Evolutionary conservation across 2,888 invertebrate genomes (phyloP).

Genomic region (Nomada lathburiana): DNA sequence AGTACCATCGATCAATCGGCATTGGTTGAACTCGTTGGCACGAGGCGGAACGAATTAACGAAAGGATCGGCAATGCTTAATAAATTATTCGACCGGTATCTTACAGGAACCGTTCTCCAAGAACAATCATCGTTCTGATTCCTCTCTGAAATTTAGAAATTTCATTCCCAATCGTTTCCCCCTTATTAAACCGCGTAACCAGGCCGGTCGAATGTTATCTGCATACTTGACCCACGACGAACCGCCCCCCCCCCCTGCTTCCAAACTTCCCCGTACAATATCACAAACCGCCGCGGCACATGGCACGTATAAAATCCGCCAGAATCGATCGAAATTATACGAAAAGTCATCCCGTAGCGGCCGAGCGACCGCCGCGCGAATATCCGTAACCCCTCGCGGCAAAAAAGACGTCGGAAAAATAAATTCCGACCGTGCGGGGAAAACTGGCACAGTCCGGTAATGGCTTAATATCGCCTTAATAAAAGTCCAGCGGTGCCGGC

Average conservation of each 20-base stretch:
- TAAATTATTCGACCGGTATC: too few relatives aligned
- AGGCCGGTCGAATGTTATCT: slow-evolving; percentile 23
- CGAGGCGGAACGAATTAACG: too few relatives aligned
- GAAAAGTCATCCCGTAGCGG: slow-evolving; percentile 1
- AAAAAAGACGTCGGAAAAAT: not conserved
- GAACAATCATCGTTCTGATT: too few relatives aligned
- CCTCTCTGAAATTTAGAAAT: too few relatives aligned
- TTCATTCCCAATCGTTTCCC: not conserved
- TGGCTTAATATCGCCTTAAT: slow-evolving; percentile 53
- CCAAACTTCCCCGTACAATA: slow-evolving; percentile 2
- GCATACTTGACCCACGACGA: slow-evolving; percentile 24
- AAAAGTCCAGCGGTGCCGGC: slow-evolving; percentile 42
- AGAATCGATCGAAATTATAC: slow-evolving; percentile 17
- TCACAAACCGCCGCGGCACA: slow-evolving; percentile 13
- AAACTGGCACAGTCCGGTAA: slow-evolving; percentile 14
- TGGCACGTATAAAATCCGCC: not conserved
- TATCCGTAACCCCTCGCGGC: not conserved
- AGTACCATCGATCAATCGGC: too few relatives aligned
- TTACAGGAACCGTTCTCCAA: too few relatives aligned
- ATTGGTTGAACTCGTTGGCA: too few relatives aligned
- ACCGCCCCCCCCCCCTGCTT: not conserved
- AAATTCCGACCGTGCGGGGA: not conserved
- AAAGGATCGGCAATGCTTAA: too few relatives aligned
- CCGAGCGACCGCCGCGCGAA: not conserved
- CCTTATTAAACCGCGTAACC: not conserved